These are phyloP conservation scores for Rhinopomastus cyanomelas DNA, from an alignment of 2,113 vertebrate genomes.

Conservation along the genomic window DNA sequence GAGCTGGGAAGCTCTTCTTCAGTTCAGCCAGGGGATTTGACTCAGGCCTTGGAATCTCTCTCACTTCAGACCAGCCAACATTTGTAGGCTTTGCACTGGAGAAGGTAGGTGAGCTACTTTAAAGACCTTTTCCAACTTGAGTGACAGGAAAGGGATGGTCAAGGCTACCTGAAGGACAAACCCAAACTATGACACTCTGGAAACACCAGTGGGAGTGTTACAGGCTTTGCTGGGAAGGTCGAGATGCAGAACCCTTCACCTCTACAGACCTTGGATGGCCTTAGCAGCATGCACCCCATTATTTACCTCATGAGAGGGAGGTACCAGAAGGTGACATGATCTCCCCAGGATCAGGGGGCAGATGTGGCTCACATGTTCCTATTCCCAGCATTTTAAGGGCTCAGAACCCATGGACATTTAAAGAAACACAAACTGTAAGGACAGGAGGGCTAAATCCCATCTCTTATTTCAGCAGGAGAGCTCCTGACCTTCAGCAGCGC, in stretches of 20 bases:
- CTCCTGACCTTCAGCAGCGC: not conserved
- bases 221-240: not conserved
- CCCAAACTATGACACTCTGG: not conserved
- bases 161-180: slow-evolving; percentile 34
- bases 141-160: not conserved
- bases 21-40: not conserved
- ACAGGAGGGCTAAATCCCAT: not conserved
- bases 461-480: not conserved
- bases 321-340: not conserved
- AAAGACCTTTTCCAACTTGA: no score
- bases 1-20: not conserved
- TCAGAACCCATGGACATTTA: not conserved
- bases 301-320: not conserved
- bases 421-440: not conserved
- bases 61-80: fast-evolving
- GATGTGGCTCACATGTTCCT: fast-evolving
- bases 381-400: not conserved
- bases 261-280: not conserved
- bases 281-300: not conserved
- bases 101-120: not conserved
- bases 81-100: not conserved
- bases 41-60: not conserved
- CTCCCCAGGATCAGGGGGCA: not conserved
- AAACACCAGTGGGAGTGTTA: not conserved
- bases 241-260: not conserved